Base-by-base conservation (phyloP, 2,797 vertebrate species). In the Cynodonichthys magdalenae region DNA sequence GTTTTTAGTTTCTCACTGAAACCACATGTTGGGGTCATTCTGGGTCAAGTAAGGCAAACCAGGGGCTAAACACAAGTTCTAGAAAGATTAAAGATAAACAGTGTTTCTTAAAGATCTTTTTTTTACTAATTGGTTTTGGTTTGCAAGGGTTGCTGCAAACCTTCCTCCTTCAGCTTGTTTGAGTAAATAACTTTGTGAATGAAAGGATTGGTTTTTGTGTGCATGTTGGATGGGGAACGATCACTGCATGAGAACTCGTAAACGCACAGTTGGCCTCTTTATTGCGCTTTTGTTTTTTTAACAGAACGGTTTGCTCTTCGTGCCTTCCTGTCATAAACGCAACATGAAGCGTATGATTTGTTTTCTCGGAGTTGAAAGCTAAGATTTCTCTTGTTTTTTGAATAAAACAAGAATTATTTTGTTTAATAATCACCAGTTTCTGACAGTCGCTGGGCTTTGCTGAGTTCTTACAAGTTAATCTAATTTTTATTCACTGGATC, bases 161-260 rank as follows among this genome's bases (percentile, higher is more conserved):
- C 44, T 75, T 48, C 52, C 76, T 48, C 52, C 76, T 57, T 50
- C 68, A 58, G 71, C 73, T 55, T 57, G 48, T 79, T 59, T 79
- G 68, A 71, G 70, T 84, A 58, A 57, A 57, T 45, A 58, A 54
- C 46, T 77, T 56, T 69, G 53, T 10, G 15, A 62, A 61, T 39
- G 19, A 47, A 31, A 15, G 52, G 66, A 49, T 56, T 52, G 60
- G 7, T 39, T 66, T 27, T 54, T 63, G 48, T 68, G 70, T 67
- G 86, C 87, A 88, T 87, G 89, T 82, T 24, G 57, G 69, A 75
- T 63, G 86, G 80, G 74, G 79, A 75, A 64, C 79, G 83, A 81
- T 71, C 72, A 48, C 71, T 82, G 89, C 90, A 91, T 91, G 89
- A 59, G 17, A 39, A 18, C 66, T 69, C 67, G 76, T 49, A 47